Base-by-base conservation (phyloP, 2,113 vertebrate species). In the Oreochromis tanganicae region DNA sequence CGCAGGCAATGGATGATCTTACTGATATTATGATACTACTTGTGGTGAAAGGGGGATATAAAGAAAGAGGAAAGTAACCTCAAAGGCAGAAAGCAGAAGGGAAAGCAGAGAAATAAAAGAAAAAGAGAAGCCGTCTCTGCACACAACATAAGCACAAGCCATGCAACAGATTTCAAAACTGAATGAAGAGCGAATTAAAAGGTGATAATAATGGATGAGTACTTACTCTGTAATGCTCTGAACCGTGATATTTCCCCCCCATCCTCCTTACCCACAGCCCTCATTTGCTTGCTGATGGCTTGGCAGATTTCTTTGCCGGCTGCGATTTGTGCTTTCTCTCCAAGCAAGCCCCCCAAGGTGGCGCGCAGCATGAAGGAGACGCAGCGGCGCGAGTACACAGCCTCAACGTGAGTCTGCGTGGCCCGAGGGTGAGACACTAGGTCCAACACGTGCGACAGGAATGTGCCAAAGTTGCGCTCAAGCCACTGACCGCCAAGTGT, bases 281-380 rank as follows among this genome's bases (percentile, higher is more conserved):
- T 99, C 98, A 99, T 99, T 91, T 99, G 99, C 93, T 99, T 99
- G 91, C 97, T 97, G 95, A 99, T 99, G 89, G 99, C 99, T 95
- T 99, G 98, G 94, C 99, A 99, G 89, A 99, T 97, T 94, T 99
- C 99, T 96, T 99, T 99, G 87, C 98, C 98, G 71, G 98, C 98
- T 46, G 99, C 99, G 85, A 99, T 99, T 96, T 99, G 99, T 12
- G 99, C 99, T 94, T 99, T 99, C 93, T 99, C 99, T 1, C 99
- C 98, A 0, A 99, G 95, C 73, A 99, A 95, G 92, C 98, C 98
- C 38, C 99, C 99, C 88, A 99, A 97, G 1, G 99, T 99, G 86
- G 99, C 98, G 41, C 98, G 97, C 12, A 99, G 96, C 94, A 99
- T 99, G 88, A 99, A 99, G 85, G 98, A 99, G 84, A 99, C 98